Evolutionary conservation across 2,113 vertebrate species (phyloP).

Genomic region (Gallinago jamesoni): DNA sequence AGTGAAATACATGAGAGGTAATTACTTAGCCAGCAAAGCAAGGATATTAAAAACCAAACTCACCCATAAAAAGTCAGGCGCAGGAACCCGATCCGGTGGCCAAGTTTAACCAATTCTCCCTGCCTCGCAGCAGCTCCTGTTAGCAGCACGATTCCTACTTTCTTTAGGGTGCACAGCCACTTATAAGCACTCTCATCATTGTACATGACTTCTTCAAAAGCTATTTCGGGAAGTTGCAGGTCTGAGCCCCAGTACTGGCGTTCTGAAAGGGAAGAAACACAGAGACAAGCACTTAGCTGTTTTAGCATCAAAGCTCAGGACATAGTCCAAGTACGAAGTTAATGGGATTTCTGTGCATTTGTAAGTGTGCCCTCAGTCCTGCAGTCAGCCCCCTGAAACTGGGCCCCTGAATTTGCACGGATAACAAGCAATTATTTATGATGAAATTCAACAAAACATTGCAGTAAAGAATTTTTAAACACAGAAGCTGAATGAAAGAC

Average conservation of each 20-base stretch:
- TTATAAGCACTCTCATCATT: constrained; percentile 81
- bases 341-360: neutral
- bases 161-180: constrained; percentile 86
- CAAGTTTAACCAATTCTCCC: constrained; percentile 85
- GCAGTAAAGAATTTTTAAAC: neutral
- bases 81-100: constrained; percentile 89
- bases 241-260: constrained; percentile 83
- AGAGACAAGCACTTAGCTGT: neutral
- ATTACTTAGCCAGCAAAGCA: neutral
- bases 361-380: neutral
- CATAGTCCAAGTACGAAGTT: rapidly evolving
- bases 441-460: neutral
- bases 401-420: no score
- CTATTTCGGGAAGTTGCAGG: constrained; percentile 81
- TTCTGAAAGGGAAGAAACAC: constrained; percentile 73
- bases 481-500: neutral
- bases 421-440: neutral
- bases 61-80: constrained; percentile 94
- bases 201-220: constrained; percentile 84
- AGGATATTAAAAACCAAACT: constrained; percentile 34
- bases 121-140: constrained; percentile 81
- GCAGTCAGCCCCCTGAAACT: neutral
- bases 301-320: neutral
- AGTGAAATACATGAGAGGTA: neutral
- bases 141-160: constrained; percentile 85